Conservation (phyloP, 2,797 vertebrate species). For the Adrianichthys oophorus region DNA sequence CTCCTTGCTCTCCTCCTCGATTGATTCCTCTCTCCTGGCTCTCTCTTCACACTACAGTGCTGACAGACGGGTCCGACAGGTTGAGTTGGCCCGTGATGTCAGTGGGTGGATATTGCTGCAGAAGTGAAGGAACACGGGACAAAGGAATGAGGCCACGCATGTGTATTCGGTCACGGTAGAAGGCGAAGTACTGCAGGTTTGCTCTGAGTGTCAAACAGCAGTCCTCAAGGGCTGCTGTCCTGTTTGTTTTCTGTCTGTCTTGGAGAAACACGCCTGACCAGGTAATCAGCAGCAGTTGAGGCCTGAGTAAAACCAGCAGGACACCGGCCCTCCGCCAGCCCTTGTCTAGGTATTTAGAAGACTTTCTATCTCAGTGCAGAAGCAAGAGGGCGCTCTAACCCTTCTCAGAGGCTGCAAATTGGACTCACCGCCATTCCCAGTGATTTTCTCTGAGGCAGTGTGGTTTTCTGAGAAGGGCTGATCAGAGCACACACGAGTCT, state of each 20-base stretch:
- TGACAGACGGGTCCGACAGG: conserved; percentile 99
- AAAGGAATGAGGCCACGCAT: conserved; percentile 36
- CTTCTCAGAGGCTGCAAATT: conserved; percentile 47
- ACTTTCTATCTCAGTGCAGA: conserved; percentile 41
- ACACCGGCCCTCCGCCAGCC: too few species aligned
- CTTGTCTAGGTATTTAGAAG: conserved; percentile 24
- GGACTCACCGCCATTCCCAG: conserved; percentile 3
- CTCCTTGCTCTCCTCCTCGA: conserved; percentile 32
- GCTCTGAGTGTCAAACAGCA: background rate
- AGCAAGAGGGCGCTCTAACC: conserved; percentile 54
- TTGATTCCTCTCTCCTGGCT: conserved; percentile 62
- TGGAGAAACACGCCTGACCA: too few species aligned
- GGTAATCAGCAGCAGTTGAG: too few species aligned
- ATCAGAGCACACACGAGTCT: conserved; percentile 45
- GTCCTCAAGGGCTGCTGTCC: too few species aligned
- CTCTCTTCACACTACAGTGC: conserved; percentile 93
- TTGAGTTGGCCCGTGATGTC: conserved; percentile 99
- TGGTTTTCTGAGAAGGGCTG: conserved; percentile 58
- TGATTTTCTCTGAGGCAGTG: conserved; percentile 13
- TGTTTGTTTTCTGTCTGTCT: too few species aligned
- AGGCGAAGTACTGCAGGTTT: background rate
- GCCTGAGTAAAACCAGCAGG: too few species aligned
- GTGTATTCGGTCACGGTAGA: conserved; percentile 34
- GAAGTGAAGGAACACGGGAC: conserved; percentile 63
- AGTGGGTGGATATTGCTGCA: conserved; percentile 98